Percentiles rank a stretch among this genome's conserved stretches.
Conservation (phyloP, 2,113 vertebrate genomes). For the Pungitius pungitius region DNA sequence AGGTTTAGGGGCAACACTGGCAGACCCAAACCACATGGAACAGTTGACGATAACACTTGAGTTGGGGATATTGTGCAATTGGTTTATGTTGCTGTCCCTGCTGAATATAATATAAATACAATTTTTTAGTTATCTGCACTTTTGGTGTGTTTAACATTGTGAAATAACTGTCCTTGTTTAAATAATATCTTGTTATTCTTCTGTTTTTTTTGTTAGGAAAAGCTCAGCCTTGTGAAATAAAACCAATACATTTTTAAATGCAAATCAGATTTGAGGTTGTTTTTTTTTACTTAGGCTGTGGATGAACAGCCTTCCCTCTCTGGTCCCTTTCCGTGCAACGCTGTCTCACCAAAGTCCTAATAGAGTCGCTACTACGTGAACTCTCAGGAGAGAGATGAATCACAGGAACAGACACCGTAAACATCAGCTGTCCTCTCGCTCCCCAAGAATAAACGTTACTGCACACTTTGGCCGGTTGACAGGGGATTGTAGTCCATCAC, state of each 20-base stretch:
- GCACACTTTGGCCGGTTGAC: background rate
- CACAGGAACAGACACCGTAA: slow-evolving; percentile 33
- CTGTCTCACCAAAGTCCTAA: slow-evolving; percentile 3
- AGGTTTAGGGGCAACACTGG: background rate
- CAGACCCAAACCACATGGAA: background rate
- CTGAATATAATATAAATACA: background rate
- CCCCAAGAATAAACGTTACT: background rate
- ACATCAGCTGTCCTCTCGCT: slow-evolving; percentile 30
- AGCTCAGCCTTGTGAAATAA: background rate
- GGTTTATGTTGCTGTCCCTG: background rate
- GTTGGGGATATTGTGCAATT: background rate
- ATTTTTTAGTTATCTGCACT: background rate
- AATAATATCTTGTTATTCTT: background rate
- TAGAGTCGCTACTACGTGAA: slow-evolving; percentile 19
- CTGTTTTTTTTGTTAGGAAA: background rate
- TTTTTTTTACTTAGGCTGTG: background rate
- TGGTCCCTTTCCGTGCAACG: slow-evolving; percentile 4
- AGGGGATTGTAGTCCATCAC: slow-evolving; percentile 8
- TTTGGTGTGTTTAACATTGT: background rate
- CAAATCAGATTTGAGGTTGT: background rate
- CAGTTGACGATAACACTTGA: background rate
- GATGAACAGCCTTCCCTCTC: slow-evolving; percentile 8
- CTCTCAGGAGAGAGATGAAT: slow-evolving; percentile 11
- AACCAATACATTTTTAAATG: background rate
- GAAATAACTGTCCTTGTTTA: background rate